Evolutionary conservation across 2,113 vertebrate genomes (phyloP).

Genomic region (Struthio camelus): DNA sequence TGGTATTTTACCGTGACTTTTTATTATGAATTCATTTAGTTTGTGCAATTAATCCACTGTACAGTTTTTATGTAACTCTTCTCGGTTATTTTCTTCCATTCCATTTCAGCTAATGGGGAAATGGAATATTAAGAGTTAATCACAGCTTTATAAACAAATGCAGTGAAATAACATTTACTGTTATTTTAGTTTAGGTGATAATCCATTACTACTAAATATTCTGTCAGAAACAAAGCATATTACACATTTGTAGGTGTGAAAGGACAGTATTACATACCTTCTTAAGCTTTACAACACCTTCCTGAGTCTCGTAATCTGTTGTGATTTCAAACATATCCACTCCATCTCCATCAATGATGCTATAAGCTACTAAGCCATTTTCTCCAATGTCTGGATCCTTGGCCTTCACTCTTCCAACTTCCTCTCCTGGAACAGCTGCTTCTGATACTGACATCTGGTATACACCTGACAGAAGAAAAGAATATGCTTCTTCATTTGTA

Average conservation of each 20-base stretch:
- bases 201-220: constrained; percentile 38
- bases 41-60: constrained; percentile 66
- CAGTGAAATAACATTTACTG: constrained; percentile 54
- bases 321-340: constrained; percentile 88
- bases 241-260: neutral
- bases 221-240: neutral
- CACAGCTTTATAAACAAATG: constrained; percentile 52
- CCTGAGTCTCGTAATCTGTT: constrained; percentile 93
- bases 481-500: neutral
- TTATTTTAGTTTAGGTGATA: constrained; percentile 27
- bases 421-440: constrained; percentile 90
- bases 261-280: constrained; percentile 79
- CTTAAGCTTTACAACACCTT: constrained; percentile 94
- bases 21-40: constrained; percentile 62
- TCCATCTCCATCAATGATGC: constrained; percentile 90
- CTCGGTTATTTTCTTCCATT: constrained; percentile 64
- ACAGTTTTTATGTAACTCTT: constrained; percentile 66
- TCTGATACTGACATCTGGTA: constrained; percentile 94
- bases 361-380: constrained; percentile 93
- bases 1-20: constrained; percentile 55
- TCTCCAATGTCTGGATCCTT: constrained; percentile 94
- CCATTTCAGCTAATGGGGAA: constrained; percentile 73
- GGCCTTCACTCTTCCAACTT: constrained; percentile 93
- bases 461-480: constrained; percentile 79
- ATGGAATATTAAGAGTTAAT: constrained; percentile 73